Percentiles rank a stretch among this genome's conserved stretches.
These are phyloP conservation scores for Homarus gammarus DNA, from an alignment of 2,888 invertebrate species.

Conservation along the genomic window DNA sequence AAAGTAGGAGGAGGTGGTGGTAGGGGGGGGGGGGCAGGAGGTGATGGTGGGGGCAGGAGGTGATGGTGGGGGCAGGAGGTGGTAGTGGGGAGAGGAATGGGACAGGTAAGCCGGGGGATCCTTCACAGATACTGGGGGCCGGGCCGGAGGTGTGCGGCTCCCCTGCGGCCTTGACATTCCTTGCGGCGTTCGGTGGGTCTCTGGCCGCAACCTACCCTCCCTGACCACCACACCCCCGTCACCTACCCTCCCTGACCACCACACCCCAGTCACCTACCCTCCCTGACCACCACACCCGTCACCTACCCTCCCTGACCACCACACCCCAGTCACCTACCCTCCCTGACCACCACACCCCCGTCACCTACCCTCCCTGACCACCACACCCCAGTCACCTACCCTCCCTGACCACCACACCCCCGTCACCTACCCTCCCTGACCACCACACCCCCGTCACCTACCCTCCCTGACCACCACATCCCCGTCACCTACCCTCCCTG, in stretches of 20 bases:
- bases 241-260: not conserved
- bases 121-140: not conserved
- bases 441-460: too few relatives aligned
- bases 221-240: not conserved
- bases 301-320: not conserved
- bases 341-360: not conserved
- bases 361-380: not conserved
- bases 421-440: too few relatives aligned
- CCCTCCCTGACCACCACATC: too few relatives aligned
- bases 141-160: conserved; percentile 11
- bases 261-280: not conserved
- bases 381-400: too few relatives aligned
- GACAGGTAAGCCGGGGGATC: conserved; percentile 8
- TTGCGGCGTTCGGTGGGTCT: not conserved
- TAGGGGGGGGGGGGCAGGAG: too few relatives aligned
- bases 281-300: not conserved
- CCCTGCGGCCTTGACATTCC: conserved; percentile 31
- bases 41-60: too few relatives aligned
- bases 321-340: not conserved
- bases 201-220: not conserved
- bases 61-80: too few relatives aligned
- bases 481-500: too few relatives aligned
- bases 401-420: too few relatives aligned
- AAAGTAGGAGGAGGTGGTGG: too few relatives aligned
- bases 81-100: not conserved